Evolutionary conservation across 1,140 invertebrate species (phyloP), one percentile per base, ranked within the genome.

Genomic region (Chionoecetes opilio): DNA sequence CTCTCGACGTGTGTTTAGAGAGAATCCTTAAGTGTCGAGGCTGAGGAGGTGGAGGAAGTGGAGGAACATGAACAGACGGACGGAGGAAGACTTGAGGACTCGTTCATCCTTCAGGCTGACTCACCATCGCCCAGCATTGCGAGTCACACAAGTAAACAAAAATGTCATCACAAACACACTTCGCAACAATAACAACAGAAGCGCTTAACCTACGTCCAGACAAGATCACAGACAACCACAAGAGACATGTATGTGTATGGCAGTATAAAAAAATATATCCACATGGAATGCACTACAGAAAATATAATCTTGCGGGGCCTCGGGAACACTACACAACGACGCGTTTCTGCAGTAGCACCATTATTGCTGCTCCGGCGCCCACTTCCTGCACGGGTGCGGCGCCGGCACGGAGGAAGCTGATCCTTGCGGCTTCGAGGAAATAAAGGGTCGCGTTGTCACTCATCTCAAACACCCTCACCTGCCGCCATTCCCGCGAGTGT

Each of bases 251-350:
- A 29, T 34, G 37, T 82, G 35, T 92, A 92, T 84, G 91, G 75
- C 75, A 92, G 82, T 84, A 84, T 38, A 92, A 92, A 92, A 92
- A 92, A 82, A 84, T 92, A 92, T 92, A 91, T 29, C 85, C 21
- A 75, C 5, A 41, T 41, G 53, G 38, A 91, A 91, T 91, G 31
- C 17, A 53, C 32, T 9, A 75, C 8, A 75, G 41, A 91, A 91
- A 75, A 75, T 91, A 34, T 34, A 91, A 90, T 14, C 38, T 91
- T 29, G 63, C n/a, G 21, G 63, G 46, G 21, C 63, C 63, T n/a
- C 63, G n/a, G 63, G 63, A 75, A 75, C 63, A 75, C 63, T n/a
- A 26, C 63, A 75, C 63, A 75, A 75, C 21, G 63, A 75, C 63
- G 63, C 63, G 63, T 75, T 26, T 75, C 63, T 75, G 63, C 63